These are phyloP conservation scores for Siphlonurus alternatus DNA, from an alignment of 2,888 invertebrate genomes.

Conservation along the genomic window DNA sequence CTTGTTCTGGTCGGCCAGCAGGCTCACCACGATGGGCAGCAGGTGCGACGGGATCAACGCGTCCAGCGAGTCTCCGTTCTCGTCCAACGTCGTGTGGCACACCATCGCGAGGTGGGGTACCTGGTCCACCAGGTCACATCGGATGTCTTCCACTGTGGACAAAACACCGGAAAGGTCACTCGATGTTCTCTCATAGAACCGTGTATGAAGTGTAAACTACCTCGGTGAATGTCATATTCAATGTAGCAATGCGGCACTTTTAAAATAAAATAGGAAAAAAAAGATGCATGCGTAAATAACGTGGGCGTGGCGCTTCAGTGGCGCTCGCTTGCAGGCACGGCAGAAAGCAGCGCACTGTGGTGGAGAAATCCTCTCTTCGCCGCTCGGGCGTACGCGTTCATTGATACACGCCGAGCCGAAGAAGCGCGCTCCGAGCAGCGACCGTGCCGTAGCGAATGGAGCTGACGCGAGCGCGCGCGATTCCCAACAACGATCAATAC, in stretches of 20 bases:
- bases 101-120: slow-evolving; percentile 45
- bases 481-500: neutral
- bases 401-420: neutral
- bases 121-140: slow-evolving; percentile 45
- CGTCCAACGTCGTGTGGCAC: slow-evolving; percentile 27
- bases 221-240: too few species aligned
- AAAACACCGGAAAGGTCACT: too few species aligned
- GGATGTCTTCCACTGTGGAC: slow-evolving; percentile 38
- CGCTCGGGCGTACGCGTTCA: slow-evolving; percentile 1
- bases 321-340: too few species aligned
- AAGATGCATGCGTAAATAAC: too few species aligned
- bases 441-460: neutral
- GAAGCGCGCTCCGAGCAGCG: too few species aligned
- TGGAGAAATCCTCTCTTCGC: neutral
- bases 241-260: too few species aligned
- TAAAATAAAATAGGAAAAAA: too few species aligned
- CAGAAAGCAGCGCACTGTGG: too few species aligned
- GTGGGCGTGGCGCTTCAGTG: neutral
- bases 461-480: neutral
- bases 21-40: slow-evolving; percentile 41
- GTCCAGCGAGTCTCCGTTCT: slow-evolving; percentile 30
- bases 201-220: too few species aligned
- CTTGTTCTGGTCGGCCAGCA: slow-evolving; percentile 39
- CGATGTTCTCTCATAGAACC: too few species aligned
- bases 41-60: slow-evolving; percentile 38